These are phyloP conservation scores for Ptychobarbus kaznakovi DNA, from an alignment of 2,797 vertebrate genomes.

Conservation along the genomic window DNA sequence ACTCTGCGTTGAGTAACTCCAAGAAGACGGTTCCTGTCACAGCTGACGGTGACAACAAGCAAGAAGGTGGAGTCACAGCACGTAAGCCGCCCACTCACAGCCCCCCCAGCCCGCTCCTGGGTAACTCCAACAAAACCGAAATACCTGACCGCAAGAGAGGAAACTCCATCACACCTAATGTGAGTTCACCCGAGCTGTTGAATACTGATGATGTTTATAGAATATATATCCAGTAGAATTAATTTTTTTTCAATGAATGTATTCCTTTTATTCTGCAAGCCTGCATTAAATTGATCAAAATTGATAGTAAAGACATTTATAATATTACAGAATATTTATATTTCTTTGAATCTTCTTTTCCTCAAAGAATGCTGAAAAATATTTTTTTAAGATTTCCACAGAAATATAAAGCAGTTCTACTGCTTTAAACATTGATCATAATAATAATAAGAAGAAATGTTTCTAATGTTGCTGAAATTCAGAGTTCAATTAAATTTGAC, in stretches of 20 bases:
- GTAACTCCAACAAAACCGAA: constrained; percentile 97
- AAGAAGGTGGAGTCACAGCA: constrained; percentile 86
- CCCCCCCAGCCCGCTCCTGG: constrained; percentile 90
- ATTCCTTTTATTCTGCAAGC: too few species aligned
- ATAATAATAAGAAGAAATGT: not conserved
- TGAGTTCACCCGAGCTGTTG: constrained; percentile 73
- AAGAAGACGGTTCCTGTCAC: constrained; percentile 93
- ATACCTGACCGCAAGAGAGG: constrained; percentile 96
- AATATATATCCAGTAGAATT: too few species aligned
- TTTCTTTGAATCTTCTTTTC: not conserved
- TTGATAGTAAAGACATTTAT: not conserved
- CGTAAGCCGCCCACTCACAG: constrained; percentile 82
- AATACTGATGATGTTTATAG: too few species aligned
- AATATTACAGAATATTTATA: not conserved
- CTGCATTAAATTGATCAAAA: too few species aligned
- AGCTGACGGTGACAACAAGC: constrained; percentile 86
- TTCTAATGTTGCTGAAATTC: not conserved
- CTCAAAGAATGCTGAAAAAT: not conserved
- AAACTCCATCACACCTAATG: constrained; percentile 85
- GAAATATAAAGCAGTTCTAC: not conserved
- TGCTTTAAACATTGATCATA: not conserved
- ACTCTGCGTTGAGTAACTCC: constrained; percentile 85
- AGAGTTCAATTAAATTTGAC: not conserved
- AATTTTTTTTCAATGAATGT: too few species aligned
- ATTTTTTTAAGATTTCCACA: not conserved